A percentile compares a stretch with the other conserved stretches of the same genome.
Conservation (phyloP, 2,888 invertebrate species). For the Silvanus unidentatus region DNA sequence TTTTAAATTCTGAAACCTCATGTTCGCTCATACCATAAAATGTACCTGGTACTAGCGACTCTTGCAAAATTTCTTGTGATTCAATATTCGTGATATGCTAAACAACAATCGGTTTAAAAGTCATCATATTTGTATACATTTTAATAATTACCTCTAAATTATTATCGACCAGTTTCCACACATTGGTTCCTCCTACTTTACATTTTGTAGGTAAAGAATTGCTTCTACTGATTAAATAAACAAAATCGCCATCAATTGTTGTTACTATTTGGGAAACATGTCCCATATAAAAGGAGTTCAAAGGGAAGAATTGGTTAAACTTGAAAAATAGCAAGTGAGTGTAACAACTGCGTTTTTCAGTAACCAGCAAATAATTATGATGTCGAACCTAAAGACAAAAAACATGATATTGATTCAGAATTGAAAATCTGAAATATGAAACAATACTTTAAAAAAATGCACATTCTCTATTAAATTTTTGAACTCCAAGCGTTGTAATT, state of each 20-base stretch:
- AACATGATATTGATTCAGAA: too few species aligned
- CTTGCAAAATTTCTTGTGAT: slow-evolving; percentile 33
- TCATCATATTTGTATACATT: too few species aligned
- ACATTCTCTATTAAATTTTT: slow-evolving; percentile 30
- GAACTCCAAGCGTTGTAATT: slow-evolving; percentile 35
- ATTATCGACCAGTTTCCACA: slow-evolving; percentile 43
- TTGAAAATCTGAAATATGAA: too few species aligned
- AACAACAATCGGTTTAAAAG: too few species aligned
- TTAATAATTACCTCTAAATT: slow-evolving; percentile 33
- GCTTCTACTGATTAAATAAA: slow-evolving; percentile 43
- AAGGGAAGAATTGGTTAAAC: slow-evolving; percentile 29
- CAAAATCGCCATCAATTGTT: slow-evolving; percentile 32
- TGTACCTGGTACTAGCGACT: slow-evolving; percentile 34
- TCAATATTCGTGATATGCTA: slow-evolving; percentile 32
- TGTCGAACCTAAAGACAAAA: slow-evolving; percentile 27
- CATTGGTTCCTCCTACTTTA: slow-evolving; percentile 35
- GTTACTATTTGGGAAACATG: slow-evolving; percentile 45
- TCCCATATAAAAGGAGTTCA: slow-evolving; percentile 45
- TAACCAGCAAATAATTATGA: slow-evolving; percentile 42
- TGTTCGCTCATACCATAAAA: slow-evolving; percentile 38
- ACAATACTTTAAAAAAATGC: slow-evolving; percentile 39
- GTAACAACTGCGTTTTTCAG: slow-evolving; percentile 42
- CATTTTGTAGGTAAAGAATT: slow-evolving; percentile 7
- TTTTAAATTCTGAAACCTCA: slow-evolving; percentile 30
- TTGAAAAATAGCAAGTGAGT: slow-evolving; percentile 47